phyloP scores from a whole-genome alignment of 2,797 vertebrate genomes.

The Neoniphon sammara region DNA sequence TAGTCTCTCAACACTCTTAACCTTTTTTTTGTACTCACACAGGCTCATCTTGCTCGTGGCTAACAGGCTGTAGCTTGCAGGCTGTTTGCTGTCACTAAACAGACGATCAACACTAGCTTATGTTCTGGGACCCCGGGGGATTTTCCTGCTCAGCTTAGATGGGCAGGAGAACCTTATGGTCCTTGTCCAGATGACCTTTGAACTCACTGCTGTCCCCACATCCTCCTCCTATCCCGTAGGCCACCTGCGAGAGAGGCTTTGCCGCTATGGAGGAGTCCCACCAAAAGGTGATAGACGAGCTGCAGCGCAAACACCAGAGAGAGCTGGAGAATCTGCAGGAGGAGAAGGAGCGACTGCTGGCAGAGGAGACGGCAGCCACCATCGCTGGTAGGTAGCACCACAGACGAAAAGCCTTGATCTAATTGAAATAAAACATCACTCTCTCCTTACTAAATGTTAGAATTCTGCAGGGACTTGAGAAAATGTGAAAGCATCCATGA shows the following conservation, averaged over 20 bases:
- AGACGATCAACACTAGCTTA: conserved; percentile 17
- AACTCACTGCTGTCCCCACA: conserved; percentile 48
- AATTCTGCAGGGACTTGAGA: background rate
- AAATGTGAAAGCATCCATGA: background rate
- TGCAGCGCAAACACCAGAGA: conserved; percentile 86
- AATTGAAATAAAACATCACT: background rate
- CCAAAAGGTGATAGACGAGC: conserved; percentile 86
- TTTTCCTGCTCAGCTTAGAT: conserved; percentile 12
- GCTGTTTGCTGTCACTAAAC: conserved; percentile 43
- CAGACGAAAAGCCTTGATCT: background rate
- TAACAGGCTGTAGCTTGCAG: conserved; percentile 71
- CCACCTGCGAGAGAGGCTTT: conserved; percentile 86
- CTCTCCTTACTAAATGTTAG: background rate
- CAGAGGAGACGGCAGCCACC: conserved; percentile 86
- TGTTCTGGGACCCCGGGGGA: background rate
- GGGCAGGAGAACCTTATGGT: conserved; percentile 52
- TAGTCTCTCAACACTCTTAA: conserved; percentile 59
- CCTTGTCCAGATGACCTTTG: background rate
- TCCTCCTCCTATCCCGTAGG: conserved; percentile 69
- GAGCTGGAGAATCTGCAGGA: conserved; percentile 87
- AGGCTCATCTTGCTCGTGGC: conserved; percentile 68
- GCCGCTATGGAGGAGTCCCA: conserved; percentile 88
- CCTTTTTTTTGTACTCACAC: conserved; percentile 62
- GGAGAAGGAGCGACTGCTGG: conserved; percentile 85
- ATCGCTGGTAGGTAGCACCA: conserved; percentile 81